These are phyloP conservation scores for Drosophila subobscura DNA, from an alignment of 1,140 invertebrate genomes.

Conservation along the genomic window DNA sequence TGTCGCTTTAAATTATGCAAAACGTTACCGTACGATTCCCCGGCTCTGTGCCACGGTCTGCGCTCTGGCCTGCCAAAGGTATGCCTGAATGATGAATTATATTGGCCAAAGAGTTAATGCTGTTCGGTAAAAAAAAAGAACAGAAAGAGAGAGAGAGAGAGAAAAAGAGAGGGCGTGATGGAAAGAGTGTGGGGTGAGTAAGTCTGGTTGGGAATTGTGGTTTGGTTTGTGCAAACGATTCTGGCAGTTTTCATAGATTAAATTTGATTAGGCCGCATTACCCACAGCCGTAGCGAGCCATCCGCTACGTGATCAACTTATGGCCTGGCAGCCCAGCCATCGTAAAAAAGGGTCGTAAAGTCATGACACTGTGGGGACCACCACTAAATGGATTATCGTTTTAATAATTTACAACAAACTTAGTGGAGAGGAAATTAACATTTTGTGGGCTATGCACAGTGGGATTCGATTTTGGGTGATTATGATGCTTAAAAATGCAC, in stretches of 20 bases:
- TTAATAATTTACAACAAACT: conserved; percentile 43
- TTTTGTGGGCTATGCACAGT: not conserved
- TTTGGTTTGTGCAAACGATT: conserved; percentile 15
- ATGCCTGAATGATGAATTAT: conserved; percentile 72
- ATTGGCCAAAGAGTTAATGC: conserved; percentile 45
- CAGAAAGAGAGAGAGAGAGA: not conserved
- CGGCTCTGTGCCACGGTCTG: conserved; percentile 8
- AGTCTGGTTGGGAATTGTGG: conserved; percentile 15
- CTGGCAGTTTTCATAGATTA: conserved; percentile 60
- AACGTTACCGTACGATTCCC: conserved; percentile 58
- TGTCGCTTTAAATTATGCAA: conserved; percentile 78
- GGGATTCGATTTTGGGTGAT: conserved; percentile 10
- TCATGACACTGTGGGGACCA: conserved; percentile 11
- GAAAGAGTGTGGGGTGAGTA: not conserved
- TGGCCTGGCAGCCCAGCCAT: not conserved
- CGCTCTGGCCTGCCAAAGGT: conserved; percentile 41
- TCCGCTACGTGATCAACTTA: conserved; percentile 55
- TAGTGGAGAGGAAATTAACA: conserved; percentile 1
- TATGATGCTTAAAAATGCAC: not conserved
- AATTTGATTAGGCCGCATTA: conserved; percentile 75
- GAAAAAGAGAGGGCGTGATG: not conserved
- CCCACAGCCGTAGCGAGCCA: conserved; percentile 26
- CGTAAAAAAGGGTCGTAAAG: conserved; percentile 22
- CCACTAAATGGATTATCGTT: conserved; percentile 48
- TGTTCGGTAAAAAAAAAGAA: not conserved